phyloP scores from a whole-genome alignment of 2,888 invertebrate genomes.

The Panopea generosa region DNA sequence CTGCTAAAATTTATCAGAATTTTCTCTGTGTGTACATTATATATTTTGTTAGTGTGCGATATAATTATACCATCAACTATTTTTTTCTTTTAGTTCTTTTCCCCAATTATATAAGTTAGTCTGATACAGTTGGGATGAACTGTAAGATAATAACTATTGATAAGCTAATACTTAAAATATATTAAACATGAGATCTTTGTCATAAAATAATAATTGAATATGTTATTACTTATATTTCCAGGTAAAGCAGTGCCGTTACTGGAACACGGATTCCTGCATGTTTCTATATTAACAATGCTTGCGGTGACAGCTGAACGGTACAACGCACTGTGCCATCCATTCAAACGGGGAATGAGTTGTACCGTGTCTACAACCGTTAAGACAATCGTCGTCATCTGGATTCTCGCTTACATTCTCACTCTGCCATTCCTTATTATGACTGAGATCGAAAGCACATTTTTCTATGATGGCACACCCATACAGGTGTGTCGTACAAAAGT shows the following conservation, averaged over 20 bases:
- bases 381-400: constrained; percentile 83
- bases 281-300: constrained; percentile 95
- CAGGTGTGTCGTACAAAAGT: constrained; percentile 62
- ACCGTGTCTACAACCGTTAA: constrained; percentile 77
- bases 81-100: too few species aligned
- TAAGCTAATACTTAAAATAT: too few species aligned
- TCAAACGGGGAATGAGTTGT: constrained; percentile 87
- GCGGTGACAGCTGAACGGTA: constrained; percentile 97
- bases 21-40: too few species aligned
- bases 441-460: constrained; percentile 90
- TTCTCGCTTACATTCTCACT: constrained; percentile 78
- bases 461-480: constrained; percentile 81
- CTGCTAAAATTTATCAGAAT: too few species aligned
- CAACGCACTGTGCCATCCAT: constrained; percentile 96
- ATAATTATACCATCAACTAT: too few species aligned
- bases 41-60: too few species aligned
- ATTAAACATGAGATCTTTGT: too few species aligned
- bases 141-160: too few species aligned
- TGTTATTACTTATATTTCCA: too few species aligned
- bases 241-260: constrained; percentile 97
- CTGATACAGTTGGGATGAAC: too few species aligned
- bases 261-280: constrained; percentile 95
- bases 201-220: too few species aligned
- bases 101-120: too few species aligned
- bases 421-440: constrained; percentile 94